Base-by-base conservation (phyloP, 1,140 invertebrate genomes). In the Hylyphantes graminicola region DNA sequence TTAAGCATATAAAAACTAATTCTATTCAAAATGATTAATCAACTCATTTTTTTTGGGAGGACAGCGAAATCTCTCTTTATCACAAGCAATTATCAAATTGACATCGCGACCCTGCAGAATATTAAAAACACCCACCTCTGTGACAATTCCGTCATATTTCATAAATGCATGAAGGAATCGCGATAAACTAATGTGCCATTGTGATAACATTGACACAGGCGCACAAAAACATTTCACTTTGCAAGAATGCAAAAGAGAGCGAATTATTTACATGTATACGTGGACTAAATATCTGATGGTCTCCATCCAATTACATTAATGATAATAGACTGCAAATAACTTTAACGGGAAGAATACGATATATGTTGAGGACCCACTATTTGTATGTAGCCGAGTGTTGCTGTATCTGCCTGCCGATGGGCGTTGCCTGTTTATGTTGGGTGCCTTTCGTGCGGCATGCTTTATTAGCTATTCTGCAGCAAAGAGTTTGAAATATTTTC, bases 281-380 rank as follows among this genome's bases (percentile, higher is more conserved):
- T 76, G 74, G 8, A 48, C 55, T 61, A 61, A 61, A 76, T 76
- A 76, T 21, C 74, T 7, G 35, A 76, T 61, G 57, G 57, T 35
- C 57, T 61, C 17, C 17, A 76, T 76, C 74, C 74, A 61, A 76
- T 76, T 76, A 76, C 74, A 76, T 76, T 61, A 76, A 76, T 76
- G 74, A 76, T 76, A 76, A 76, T 76, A 48, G 35, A 12, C 55
- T 63, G 74, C 59, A 76, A 76, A 76, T 76, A 76, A 76, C 55
- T 76, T 76, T 35, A 76, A 76, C 63, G 35, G 15, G 54, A 13
- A 74, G 8, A 17, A 15, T 15, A 17, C 12, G 12, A 12, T 61
- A 17, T 12, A 61, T 17, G 17, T 61, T 1, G 8, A 17, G 15
- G n/a, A 48, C 9, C 54, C 54, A 54, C 19, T 13, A 74, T 74